Conservation (phyloP, 53 echinoderm and acorn worm species). For the Holothuria leucospilota region DNA sequence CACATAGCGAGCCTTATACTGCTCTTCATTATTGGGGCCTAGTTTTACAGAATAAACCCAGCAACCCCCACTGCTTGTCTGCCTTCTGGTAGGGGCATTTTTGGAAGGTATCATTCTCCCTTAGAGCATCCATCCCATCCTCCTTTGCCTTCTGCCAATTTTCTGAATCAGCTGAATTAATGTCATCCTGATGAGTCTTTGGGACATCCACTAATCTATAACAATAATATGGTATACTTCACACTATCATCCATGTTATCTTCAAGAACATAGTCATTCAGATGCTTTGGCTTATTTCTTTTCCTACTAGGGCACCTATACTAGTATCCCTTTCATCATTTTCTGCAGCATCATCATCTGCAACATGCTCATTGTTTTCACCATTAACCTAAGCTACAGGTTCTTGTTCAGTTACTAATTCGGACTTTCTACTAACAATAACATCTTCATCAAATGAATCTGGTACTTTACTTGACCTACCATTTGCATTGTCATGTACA, state of each 20-base stretch:
- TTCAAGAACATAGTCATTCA: no score
- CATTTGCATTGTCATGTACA: no score
- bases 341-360: not conserved
- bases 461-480: not conserved
- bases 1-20: not conserved
- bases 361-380: conserved; percentile 17
- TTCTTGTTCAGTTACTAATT: no score
- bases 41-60: not conserved
- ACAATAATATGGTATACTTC: not conserved
- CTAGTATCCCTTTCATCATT: not conserved
- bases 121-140: conserved; percentile 3
- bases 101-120: conserved; percentile 40
- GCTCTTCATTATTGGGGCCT: not conserved
- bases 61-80: not conserved
- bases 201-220: conserved; percentile 2
- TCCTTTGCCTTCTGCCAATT: conserved; percentile 45
- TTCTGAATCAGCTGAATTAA: not conserved
- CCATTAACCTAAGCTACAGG: not conserved
- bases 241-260: not conserved
- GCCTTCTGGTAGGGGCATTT: conserved; percentile 1
- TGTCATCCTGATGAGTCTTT: conserved; percentile 23
- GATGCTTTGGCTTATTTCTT: conserved; percentile 27
- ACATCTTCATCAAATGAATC: no score
- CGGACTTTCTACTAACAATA: no score
- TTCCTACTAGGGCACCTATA: conserved; percentile 15